These are phyloP conservation scores for Tenthredo notha DNA, from an alignment of 2,888 invertebrate species.

Conservation along the genomic window DNA sequence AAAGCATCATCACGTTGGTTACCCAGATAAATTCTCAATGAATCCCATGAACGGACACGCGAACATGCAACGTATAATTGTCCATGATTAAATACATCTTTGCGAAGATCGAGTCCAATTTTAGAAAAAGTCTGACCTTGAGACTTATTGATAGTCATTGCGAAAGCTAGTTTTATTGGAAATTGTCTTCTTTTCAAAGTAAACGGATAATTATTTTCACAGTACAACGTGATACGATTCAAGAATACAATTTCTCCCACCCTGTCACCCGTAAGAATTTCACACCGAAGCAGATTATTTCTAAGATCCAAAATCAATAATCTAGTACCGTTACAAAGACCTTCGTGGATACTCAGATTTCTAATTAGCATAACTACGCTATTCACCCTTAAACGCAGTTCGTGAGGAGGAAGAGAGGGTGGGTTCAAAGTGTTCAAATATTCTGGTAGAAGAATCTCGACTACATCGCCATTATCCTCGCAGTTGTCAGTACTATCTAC, in stretches of 20 bases:
- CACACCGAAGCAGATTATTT: slow-evolving; percentile 57
- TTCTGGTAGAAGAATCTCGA: slow-evolving; percentile 51
- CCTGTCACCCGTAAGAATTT: slow-evolving; percentile 60
- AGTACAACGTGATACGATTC: slow-evolving; percentile 57
- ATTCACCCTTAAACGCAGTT: slow-evolving; percentile 57
- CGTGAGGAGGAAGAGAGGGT: slow-evolving; percentile 56
- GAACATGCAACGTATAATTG: slow-evolving; percentile 61
- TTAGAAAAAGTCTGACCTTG: slow-evolving; percentile 58
- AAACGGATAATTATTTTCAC: slow-evolving; percentile 58
- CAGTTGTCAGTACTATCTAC: too few relatives aligned
- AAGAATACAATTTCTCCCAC: slow-evolving; percentile 55
- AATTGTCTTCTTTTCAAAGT: slow-evolving; percentile 58
- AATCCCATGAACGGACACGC: slow-evolving; percentile 57
- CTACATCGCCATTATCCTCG: too few relatives aligned
- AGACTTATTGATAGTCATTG: slow-evolving; percentile 61
- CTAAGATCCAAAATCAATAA: slow-evolving; percentile 57
- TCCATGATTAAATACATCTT: slow-evolving; percentile 59
- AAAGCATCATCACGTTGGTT: slow-evolving; percentile 47
- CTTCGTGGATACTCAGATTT: slow-evolving; percentile 59
- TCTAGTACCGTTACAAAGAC: slow-evolving; percentile 62
- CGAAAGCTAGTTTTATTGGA: slow-evolving; percentile 60
- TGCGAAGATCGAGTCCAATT: slow-evolving; percentile 56
- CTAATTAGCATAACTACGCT: slow-evolving; percentile 59
- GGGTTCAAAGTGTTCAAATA: slow-evolving; percentile 57
- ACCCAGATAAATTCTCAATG: slow-evolving; percentile 54